phyloP scores from a whole-genome alignment of 2,888 invertebrate species.

The Agrochola lychnidis region DNA sequence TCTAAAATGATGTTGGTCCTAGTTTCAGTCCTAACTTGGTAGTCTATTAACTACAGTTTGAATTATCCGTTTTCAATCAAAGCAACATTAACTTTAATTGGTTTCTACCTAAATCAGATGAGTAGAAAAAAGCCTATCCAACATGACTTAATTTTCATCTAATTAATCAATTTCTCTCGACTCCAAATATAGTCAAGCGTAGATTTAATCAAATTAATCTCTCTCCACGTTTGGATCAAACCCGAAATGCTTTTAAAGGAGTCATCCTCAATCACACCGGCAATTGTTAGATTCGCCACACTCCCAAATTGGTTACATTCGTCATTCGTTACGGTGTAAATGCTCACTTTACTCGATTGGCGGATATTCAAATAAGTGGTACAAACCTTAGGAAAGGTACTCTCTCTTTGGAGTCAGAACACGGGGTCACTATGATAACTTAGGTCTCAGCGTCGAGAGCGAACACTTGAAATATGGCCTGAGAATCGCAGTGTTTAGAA shows the following conservation, averaged over 20 bases:
- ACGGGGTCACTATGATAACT: constrained; percentile 58
- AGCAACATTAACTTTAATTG: constrained; percentile 20
- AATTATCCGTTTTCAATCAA: constrained; percentile 16
- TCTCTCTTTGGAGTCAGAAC: constrained; percentile 55
- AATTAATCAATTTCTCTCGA: constrained; percentile 42
- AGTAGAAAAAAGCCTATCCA: not conserved
- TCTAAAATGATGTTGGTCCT: not conserved
- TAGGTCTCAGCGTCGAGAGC: constrained; percentile 40
- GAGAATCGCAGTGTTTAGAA: constrained; percentile 43
- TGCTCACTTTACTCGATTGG: constrained; percentile 59
- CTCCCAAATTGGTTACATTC: constrained; percentile 60
- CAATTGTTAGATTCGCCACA: constrained; percentile 60
- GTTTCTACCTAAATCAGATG: constrained; percentile 8
- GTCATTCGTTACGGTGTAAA: constrained; percentile 65
- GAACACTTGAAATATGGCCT: constrained; percentile 55
- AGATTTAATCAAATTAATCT: constrained; percentile 18
- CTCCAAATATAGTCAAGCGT: constrained; percentile 17
- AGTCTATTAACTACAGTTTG: constrained; percentile 8
- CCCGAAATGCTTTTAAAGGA: constrained; percentile 23
- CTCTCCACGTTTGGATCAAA: not conserved
- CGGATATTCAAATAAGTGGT: constrained; percentile 63
- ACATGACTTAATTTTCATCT: not conserved
- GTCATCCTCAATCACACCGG: constrained; percentile 46
- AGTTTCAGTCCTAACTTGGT: constrained; percentile 7
- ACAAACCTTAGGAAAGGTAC: constrained; percentile 46